Evolutionary conservation across 2,888 invertebrate genomes (phyloP).

Genomic region (Ctenicera cuprea): DNA sequence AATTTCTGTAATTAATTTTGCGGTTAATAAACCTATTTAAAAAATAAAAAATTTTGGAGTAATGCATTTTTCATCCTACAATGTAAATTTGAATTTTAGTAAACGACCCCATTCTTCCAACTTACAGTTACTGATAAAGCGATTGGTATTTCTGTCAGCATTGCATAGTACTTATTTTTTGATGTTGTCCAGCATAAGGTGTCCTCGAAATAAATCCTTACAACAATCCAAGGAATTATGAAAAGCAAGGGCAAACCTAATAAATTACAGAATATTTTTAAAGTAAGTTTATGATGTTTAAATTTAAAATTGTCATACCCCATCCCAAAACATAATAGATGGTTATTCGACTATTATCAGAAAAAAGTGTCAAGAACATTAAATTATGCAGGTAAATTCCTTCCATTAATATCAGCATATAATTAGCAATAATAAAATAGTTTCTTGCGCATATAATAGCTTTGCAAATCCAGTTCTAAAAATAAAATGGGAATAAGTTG

Average conservation of each 20-base stretch:
- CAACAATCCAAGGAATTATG: slow-evolving; percentile 76
- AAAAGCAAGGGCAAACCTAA: slow-evolving; percentile 76
- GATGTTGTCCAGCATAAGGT: slow-evolving; percentile 78
- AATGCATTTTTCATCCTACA: too few relatives aligned
- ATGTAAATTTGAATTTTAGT: too few relatives aligned
- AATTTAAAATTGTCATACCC: slow-evolving; percentile 71
- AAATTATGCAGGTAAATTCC: slow-evolving; percentile 82
- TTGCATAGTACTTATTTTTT: slow-evolving; percentile 72
- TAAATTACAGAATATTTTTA: neutral
- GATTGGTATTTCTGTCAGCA: slow-evolving; percentile 77
- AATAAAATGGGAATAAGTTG: slow-evolving; percentile 41
- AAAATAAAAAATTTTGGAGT: too few relatives aligned
- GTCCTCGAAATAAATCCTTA: slow-evolving; percentile 74
- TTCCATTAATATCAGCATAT: slow-evolving; percentile 82
- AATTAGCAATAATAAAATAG: slow-evolving; percentile 81
- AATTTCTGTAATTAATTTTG: too few relatives aligned
- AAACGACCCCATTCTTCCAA: slow-evolving; percentile 41
- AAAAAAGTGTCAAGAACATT: slow-evolving; percentile 79
- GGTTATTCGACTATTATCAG: slow-evolving; percentile 77
- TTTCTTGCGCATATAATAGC: slow-evolving; percentile 77
- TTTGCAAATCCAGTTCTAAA: slow-evolving; percentile 80
- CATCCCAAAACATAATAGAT: slow-evolving; percentile 79
- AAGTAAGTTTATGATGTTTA: neutral
- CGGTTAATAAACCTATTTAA: too few relatives aligned
- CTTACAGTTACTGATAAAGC: slow-evolving; percentile 77